Percentiles rank a stretch among this genome's conserved stretches.
phyloP scores from a whole-genome alignment of 2,113 vertebrate species.

The Larimichthys crocea region DNA sequence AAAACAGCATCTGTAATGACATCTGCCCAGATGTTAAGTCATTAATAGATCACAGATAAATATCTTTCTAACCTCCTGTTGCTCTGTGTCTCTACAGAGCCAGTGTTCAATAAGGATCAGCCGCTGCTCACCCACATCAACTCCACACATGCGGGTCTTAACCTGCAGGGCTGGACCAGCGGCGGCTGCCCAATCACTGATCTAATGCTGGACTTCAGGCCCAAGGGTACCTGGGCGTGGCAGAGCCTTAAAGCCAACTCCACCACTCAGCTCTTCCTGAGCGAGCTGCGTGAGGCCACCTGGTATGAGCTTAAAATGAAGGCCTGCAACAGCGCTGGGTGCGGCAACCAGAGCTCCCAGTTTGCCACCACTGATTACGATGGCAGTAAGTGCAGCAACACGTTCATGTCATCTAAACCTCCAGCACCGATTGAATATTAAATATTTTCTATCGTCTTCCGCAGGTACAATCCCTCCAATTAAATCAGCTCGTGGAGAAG shows the following conservation, averaged over 20 bases:
- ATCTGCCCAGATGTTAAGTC: neutral
- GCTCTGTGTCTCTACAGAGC: constrained; percentile 82
- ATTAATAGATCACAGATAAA: neutral
- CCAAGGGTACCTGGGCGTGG: constrained; percentile 97
- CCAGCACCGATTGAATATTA: neutral
- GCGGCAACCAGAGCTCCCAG: constrained; percentile 94
- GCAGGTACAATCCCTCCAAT: constrained; percentile 97
- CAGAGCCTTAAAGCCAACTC: constrained; percentile 93
- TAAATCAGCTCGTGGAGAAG: constrained; percentile 95
- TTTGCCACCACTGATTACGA: constrained; percentile 98
- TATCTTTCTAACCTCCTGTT: neutral
- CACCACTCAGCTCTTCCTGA: constrained; percentile 93
- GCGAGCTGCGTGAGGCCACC: constrained; percentile 94
- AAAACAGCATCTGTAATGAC: neutral
- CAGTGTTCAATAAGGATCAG: constrained; percentile 98
- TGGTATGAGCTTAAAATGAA: constrained; percentile 99
- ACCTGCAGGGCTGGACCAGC: constrained; percentile 97
- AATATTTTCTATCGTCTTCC: neutral
- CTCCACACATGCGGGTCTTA: constrained; percentile 95
- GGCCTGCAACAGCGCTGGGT: constrained; percentile 97
- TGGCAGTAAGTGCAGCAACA: constrained; percentile 88
- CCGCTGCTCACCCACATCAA: constrained; percentile 98
- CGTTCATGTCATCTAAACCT: neutral
- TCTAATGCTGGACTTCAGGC: constrained; percentile 93
- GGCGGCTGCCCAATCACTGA: constrained; percentile 96